A percentile compares a stretch with the other conserved stretches of the same genome.
phyloP scores from a whole-genome alignment of 2,797 vertebrate genomes.

The Neosilurus mollespiculum region DNA sequence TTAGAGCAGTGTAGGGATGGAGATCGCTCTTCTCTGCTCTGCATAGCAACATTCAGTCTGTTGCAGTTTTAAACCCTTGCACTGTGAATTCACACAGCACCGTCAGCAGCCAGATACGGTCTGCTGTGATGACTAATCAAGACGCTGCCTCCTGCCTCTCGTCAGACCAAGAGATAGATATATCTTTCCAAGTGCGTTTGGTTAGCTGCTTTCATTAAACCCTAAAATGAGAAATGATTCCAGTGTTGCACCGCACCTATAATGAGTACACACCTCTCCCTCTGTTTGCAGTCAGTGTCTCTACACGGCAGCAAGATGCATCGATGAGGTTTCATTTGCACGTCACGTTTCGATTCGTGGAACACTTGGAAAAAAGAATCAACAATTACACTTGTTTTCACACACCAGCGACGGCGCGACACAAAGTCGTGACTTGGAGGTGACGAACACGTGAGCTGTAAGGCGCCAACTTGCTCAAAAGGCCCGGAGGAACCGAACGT shows the following conservation, averaged over 20 bases:
- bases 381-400: conserved; percentile 38
- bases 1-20: neutral
- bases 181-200: neutral
- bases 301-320: neutral
- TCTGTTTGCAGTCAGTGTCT: conserved; percentile 1
- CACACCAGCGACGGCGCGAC: neutral
- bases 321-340: conserved; percentile 4
- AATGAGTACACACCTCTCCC: conserved; percentile 6
- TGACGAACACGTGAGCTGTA: conserved; percentile 20
- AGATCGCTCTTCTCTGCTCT: neutral
- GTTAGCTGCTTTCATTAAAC: conserved; percentile 9
- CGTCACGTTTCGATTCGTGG: neutral
- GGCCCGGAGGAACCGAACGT: neutral
- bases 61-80: neutral
- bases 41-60: neutral
- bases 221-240: conserved; percentile 17
- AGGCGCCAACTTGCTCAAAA: neutral
- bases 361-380: neutral
- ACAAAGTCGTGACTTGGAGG: conserved; percentile 21
- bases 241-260: neutral
- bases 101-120: conserved; percentile 8
- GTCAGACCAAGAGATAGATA: neutral
- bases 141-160: neutral
- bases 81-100: conserved; percentile 5
- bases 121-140: conserved; percentile 14